Evolutionary conservation across 1,140 invertebrate species (phyloP).

Genomic region (Ladona fulva): DNA sequence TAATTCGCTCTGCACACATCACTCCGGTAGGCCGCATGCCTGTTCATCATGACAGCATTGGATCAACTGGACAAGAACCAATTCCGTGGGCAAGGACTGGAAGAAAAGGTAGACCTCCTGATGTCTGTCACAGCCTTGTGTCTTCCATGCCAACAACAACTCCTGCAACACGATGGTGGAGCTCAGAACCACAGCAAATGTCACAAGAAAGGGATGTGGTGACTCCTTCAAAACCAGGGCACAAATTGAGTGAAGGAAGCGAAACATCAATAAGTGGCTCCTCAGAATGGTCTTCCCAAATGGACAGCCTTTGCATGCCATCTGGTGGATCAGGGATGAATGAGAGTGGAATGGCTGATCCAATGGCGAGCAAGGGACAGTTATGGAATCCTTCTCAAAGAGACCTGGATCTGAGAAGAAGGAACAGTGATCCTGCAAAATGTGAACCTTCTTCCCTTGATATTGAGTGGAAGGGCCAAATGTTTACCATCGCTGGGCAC

Average conservation of each 20-base stretch:
- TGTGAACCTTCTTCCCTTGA: slow-evolving; percentile 15
- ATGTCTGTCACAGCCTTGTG: neutral
- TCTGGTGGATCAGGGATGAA: neutral
- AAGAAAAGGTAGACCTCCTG: neutral
- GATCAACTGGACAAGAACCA: neutral
- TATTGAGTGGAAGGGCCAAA: slow-evolving; percentile 44
- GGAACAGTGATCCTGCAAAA: slow-evolving; percentile 63
- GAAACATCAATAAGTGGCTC: neutral
- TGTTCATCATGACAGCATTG: neutral
- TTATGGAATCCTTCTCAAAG: neutral
- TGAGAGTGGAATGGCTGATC: neutral
- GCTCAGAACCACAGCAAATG: neutral
- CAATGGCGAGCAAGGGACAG: neutral
- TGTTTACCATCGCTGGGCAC: slow-evolving; percentile 59
- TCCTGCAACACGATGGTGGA: neutral
- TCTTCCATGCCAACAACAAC: neutral
- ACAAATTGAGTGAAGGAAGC: neutral
- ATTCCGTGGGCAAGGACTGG: neutral
- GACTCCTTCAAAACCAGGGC: too few relatives aligned
- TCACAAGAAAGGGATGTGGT: neutral
- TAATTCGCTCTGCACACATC: neutral
- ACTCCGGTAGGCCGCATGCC: neutral
- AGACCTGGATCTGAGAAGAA: slow-evolving; percentile 44
- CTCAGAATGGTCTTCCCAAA: neutral
- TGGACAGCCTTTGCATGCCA: neutral